Base-by-base conservation (phyloP, 1,140 invertebrate species). In the Euura lappo region DNA sequence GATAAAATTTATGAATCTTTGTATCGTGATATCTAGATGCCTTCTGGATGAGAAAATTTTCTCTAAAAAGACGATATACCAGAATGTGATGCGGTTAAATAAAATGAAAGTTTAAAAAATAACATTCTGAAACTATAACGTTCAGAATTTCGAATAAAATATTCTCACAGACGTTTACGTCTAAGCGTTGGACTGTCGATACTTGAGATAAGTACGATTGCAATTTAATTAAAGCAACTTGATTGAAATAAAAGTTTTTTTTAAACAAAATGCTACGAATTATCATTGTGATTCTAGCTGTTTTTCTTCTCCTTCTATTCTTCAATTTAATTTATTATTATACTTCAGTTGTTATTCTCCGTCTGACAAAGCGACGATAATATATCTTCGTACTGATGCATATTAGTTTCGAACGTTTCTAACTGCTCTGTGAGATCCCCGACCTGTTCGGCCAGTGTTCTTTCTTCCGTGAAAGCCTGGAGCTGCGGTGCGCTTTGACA, bases 401-500 rank as follows among this genome's bases (percentile, higher is more conserved):
- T 88, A 78, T 92, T 92, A 2, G 90, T 91, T 85, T 96, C 94
- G 81, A 94, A 95, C 67, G 89, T 90, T 80, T 93, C 91, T 71
- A 96, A 80, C 80, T 95, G 93, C 79, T 91, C 90, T 2, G 92
- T 91, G 6, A 96, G 85, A 79, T 93, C 92, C 65, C 91, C 90
- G 10, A 93, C 87, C 82, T 93, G 91, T 69, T 93, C 91, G 5
- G 86, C 87, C 4, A 92, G 79, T 28, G 89, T 90, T 65, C 89
- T 87, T 72, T 92, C 87, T 74, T 93, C 90, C 69, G 80, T 88
- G 77, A 92, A 93, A 10, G 91, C 89, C 51, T 91, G 89, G 45
- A 95, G 85, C 46, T 91, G 91, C 0, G 94, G 94, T 5, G 94
- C 94, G 79, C 90, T 90, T 84, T 94, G 93, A 85, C 94, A 95